Evolutionary conservation across 2,797 vertebrate genomes (phyloP).

Genomic region (Amniataba percoides): DNA sequence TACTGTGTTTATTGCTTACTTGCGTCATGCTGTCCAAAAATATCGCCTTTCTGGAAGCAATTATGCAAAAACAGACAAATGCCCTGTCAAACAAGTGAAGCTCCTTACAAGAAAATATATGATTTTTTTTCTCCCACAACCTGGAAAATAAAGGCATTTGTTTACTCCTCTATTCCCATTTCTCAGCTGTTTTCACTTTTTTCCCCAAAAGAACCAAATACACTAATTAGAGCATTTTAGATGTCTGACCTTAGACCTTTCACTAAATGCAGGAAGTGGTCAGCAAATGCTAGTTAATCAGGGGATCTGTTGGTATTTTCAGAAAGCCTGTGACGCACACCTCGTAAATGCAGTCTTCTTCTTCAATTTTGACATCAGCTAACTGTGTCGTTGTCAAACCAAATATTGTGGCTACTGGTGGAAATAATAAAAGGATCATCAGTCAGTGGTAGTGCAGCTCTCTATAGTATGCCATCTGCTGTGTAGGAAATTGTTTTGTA

Average conservation of each 20-base stretch:
- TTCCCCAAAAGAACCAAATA: neutral
- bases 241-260: neutral
- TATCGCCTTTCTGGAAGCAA: slow-evolving; percentile 77
- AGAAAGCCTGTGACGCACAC: slow-evolving; percentile 15
- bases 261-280: slow-evolving; percentile 11
- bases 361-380: slow-evolving; percentile 1
- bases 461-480: neutral
- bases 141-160: slow-evolving; percentile 15
- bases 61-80: slow-evolving; percentile 77
- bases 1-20: slow-evolving; percentile 82
- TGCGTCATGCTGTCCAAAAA: slow-evolving; percentile 84
- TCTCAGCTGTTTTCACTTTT: neutral
- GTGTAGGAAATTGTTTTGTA: neutral
- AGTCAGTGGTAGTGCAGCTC: neutral
- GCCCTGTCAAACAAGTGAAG: slow-evolving; percentile 58
- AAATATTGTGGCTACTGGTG: slow-evolving; percentile 6
- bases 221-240: slow-evolving; percentile 5
- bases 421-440: slow-evolving; percentile 1
- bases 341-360: slow-evolving; percentile 2
- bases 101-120: slow-evolving; percentile 11
- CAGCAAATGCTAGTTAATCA: slow-evolving; percentile 12
- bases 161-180: neutral
- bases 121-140: slow-evolving; percentile 1
- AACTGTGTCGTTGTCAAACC: slow-evolving; percentile 7
- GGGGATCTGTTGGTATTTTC: slow-evolving; percentile 26